Evolutionary conservation across 2,113 vertebrate genomes (phyloP).

Genomic region (Colius striatus): DNA sequence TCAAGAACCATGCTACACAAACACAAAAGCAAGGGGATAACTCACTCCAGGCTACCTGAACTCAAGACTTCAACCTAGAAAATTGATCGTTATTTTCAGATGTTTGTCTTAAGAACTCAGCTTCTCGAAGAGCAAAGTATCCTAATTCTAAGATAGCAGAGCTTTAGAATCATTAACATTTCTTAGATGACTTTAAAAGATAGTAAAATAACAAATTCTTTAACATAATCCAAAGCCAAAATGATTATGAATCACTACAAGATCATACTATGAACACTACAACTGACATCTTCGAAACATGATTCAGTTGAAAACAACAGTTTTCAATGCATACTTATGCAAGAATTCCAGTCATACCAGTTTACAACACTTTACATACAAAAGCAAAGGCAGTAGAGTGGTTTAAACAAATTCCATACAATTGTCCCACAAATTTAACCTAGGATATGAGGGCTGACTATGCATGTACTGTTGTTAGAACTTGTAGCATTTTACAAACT

Average conservation of each 20-base stretch:
- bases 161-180: background rate
- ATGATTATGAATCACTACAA: background rate
- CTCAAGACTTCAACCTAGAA: background rate
- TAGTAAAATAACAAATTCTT: background rate
- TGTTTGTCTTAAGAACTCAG: background rate
- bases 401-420: background rate
- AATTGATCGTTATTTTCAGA: background rate
- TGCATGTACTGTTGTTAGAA: background rate
- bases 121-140: background rate
- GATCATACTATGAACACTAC: background rate
- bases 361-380: background rate
- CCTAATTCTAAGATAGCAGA: background rate
- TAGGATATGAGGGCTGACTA: background rate
- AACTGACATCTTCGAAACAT: background rate
- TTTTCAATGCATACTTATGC: background rate
- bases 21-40: background rate
- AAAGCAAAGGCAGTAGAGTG: background rate
- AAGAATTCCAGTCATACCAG: background rate
- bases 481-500: background rate
- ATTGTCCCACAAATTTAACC: background rate
- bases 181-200: background rate
- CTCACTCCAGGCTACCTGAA: background rate
- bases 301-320: background rate
- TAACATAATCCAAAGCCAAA: background rate
- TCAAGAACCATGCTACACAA: background rate